Percentiles rank a stretch among this genome's conserved stretches.
These are phyloP conservation scores for Clarias fuscus DNA, from an alignment of 2,797 vertebrate species.

Conservation along the genomic window DNA sequence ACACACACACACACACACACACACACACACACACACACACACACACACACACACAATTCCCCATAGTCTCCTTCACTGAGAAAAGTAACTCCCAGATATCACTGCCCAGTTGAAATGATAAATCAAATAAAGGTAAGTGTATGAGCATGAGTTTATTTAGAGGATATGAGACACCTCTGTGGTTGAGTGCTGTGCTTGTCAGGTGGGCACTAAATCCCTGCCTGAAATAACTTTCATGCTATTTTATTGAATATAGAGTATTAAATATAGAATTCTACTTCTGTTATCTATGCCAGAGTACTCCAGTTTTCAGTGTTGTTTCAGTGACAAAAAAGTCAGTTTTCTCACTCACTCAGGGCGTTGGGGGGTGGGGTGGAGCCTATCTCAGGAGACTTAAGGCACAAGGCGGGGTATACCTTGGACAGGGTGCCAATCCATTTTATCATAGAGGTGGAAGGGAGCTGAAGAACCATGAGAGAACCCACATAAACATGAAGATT, in stretches of 20 bases:
- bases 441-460: not conserved
- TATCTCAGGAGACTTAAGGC: too few relatives aligned
- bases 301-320: not conserved
- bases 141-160: not conserved
- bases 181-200: not conserved
- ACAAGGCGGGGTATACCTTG: too few relatives aligned
- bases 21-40: not conserved
- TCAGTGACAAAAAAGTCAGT: not conserved
- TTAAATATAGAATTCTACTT: not conserved
- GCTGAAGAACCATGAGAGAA: not conserved
- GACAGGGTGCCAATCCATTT: too few relatives aligned
- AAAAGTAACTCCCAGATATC: not conserved
- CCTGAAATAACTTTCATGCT: not conserved
- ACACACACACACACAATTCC: not conserved
- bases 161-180: not conserved
- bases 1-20: not conserved
- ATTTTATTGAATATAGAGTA: not conserved
- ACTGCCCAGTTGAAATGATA: not conserved
- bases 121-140: not conserved
- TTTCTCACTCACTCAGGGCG: too few relatives aligned
- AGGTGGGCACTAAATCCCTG: not conserved
- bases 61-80: not conserved
- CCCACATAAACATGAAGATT: not conserved
- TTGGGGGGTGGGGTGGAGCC: too few relatives aligned
- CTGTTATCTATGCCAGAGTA: not conserved